phyloP scores from a whole-genome alignment of 2,797 vertebrate genomes.

The Myripristis jacobus region DNA sequence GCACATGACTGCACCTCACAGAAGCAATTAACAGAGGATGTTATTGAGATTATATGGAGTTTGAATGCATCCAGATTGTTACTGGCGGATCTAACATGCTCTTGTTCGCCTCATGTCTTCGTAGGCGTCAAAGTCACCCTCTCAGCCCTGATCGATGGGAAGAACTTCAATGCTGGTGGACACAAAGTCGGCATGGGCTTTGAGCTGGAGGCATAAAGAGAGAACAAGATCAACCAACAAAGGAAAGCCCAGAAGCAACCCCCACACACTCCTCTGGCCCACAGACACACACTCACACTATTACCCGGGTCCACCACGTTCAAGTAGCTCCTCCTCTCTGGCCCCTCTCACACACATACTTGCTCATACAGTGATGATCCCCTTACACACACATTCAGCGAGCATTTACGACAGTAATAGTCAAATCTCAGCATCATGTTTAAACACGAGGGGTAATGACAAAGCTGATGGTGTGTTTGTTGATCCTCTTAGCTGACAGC shows the following conservation, averaged over 20 bases:
- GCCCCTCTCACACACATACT: background rate
- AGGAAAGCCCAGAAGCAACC: constrained; percentile 23
- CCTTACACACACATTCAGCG: constrained; percentile 23
- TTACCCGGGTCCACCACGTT: constrained; percentile 6
- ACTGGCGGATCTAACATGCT: background rate
- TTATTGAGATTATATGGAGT: too few species aligned
- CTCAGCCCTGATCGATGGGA: constrained; percentile 93
- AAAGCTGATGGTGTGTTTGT: constrained; percentile 2
- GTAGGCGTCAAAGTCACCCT: constrained; percentile 94
- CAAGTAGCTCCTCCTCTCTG: constrained; percentile 42
- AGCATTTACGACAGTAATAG: constrained; percentile 54
- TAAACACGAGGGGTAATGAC: constrained; percentile 15
- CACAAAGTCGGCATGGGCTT: constrained; percentile 96
- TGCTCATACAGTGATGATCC: background rate
- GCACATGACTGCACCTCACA: too few species aligned
- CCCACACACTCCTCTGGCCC: constrained; percentile 23
- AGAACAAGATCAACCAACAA: constrained; percentile 3
- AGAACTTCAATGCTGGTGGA: constrained; percentile 94
- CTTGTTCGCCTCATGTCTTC: background rate
- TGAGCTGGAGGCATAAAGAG: constrained; percentile 91
- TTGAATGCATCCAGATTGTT: background rate
- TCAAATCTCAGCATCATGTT: constrained; percentile 36
- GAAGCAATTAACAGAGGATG: too few species aligned
- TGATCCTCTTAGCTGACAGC: constrained; percentile 23
- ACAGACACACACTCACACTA: background rate